These are phyloP conservation scores for Exocentrus adspersus DNA, from an alignment of 2,888 invertebrate species.

Conservation along the genomic window DNA sequence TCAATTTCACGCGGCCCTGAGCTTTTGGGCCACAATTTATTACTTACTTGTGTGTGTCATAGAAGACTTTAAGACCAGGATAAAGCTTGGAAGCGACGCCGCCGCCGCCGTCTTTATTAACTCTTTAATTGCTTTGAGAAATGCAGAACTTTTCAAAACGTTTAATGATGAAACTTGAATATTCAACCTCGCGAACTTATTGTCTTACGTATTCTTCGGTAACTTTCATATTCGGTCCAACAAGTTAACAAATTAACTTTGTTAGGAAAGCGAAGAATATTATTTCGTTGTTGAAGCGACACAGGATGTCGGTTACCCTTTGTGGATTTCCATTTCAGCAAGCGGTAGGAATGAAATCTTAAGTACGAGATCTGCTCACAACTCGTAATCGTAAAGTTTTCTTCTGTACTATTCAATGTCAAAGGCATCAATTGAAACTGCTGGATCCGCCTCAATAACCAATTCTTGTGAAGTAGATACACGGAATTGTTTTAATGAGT, in stretches of 20 bases:
- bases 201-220: slow-evolving; percentile 34
- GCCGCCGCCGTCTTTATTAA: slow-evolving; percentile 31
- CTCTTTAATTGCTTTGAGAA: slow-evolving; percentile 30
- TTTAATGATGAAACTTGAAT: slow-evolving; percentile 33
- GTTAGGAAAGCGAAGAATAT: slow-evolving; percentile 5
- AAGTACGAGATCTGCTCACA: not conserved
- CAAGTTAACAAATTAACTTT: slow-evolving; percentile 31
- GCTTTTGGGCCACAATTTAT: slow-evolving; percentile 58
- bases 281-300: slow-evolving; percentile 5
- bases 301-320: slow-evolving; percentile 9
- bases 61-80: slow-evolving; percentile 31
- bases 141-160: slow-evolving; percentile 29
- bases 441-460: no score
- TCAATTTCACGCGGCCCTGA: slow-evolving; percentile 61
- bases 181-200: slow-evolving; percentile 33
- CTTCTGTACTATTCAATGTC: not conserved
- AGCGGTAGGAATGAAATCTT: not conserved
- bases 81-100: no score
- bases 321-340: not conserved
- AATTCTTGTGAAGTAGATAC: no score
- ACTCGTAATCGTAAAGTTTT: not conserved
- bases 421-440: not conserved
- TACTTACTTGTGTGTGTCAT: slow-evolving; percentile 43
- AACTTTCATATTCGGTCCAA: slow-evolving; percentile 32
- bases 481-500: no score